Base-by-base conservation (phyloP, 2,888 invertebrate species). In the Aquatica leii region DNA sequence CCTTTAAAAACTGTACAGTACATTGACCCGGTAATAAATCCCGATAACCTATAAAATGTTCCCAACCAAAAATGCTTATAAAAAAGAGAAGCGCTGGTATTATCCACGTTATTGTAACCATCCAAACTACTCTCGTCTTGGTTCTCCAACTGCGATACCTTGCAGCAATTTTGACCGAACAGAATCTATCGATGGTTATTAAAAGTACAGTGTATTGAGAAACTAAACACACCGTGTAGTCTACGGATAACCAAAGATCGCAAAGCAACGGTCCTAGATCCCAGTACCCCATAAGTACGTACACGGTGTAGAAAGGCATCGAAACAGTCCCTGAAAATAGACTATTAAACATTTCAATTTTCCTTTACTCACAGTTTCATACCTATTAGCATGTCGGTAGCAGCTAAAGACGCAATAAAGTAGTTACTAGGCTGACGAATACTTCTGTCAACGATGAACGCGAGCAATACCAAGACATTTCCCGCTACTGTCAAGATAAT, bases 191-290 rank as follows among this genome's bases (percentile, higher is more conserved):
- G 68, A 98, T 95, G 24, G 99, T 99, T 77, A 99, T 99, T 67
- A 98, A 88, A 60, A 99, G 88, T 12, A 99, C 99, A 0, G 99
- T 99, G 82, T 99, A 99, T 81, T 99, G 98, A 6, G 98, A 99
- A 21, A 98, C 98, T 51, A 99, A 87, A 79, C 99, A 99, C 24
- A 98, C 98, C 15, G 98, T 98, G 84, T 99, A 99, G 83, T 99
- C 99, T 53, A 98, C 94, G 0, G 98, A 97, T 5, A 99, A 87
- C 99, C 99, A 99, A 57, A 99, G 87, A 82, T 99, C 98, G 80
- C 98, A 99, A 5, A 98, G 86, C 63, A 98, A 85, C 20, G 96
- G 94, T 11, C 99, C 98, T 68, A 99, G 87, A 78, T 97, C 94
- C 99, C 99, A 99, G 79, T 94, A 93, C 56, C 96, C 97, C 86